These are phyloP conservation scores for Calidris pugnax DNA, from an alignment of 2,113 vertebrate genomes.

Conservation along the genomic window DNA sequence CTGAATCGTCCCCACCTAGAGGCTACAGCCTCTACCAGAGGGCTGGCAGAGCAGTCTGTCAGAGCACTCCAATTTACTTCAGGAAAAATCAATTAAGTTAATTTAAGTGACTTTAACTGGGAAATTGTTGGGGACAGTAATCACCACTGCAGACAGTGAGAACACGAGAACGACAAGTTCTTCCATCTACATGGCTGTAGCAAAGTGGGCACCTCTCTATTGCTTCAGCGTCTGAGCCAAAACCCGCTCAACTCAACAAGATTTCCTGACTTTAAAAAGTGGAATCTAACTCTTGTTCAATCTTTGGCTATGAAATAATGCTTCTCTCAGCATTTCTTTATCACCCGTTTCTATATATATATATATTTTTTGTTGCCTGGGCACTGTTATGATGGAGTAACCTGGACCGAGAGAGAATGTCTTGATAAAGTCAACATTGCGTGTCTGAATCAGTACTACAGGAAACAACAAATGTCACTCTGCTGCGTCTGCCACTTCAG, in stretches of 20 bases:
- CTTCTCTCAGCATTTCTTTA: background rate
- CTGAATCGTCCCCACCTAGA: background rate
- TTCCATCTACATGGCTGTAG: background rate
- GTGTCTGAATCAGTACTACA: background rate
- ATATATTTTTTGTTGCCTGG: background rate
- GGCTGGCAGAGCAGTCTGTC: background rate
- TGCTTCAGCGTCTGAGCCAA: background rate
- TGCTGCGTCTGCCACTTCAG: constrained; percentile 51
- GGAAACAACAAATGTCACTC: constrained; percentile 48
- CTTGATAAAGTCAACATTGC: constrained; percentile 10
- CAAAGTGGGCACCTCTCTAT: background rate
- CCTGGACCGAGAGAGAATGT: background rate
- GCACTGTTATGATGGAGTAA: background rate
- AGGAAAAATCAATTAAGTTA: constrained; percentile 31
- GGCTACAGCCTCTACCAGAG: background rate
- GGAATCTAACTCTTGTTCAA: background rate
- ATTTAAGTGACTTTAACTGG: background rate
- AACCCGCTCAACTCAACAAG: background rate
- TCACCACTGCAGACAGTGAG: background rate
- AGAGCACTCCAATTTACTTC: constrained; percentile 8
- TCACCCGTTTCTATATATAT: background rate
- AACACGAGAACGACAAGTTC: background rate
- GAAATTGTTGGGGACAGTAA: background rate
- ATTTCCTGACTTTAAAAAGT: background rate
- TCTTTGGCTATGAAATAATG: background rate